Evolutionary conservation across 1,140 invertebrate species (phyloP), one percentile per base, ranked within the genome.

Genomic region (Venturia canescens): DNA sequence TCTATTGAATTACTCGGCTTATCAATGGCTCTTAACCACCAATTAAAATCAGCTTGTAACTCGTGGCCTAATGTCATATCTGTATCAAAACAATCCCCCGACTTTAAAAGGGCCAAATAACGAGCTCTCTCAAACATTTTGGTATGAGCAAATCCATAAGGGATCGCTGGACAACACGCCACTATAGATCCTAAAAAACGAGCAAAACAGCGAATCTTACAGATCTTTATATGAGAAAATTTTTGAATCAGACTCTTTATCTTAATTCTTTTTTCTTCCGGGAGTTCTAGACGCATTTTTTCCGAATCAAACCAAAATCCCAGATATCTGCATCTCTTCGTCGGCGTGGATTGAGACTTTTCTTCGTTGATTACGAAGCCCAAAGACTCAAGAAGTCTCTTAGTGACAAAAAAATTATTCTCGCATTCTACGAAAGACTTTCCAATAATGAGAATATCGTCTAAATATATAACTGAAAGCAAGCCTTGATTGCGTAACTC

Each of bases 321-420:
- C 0, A 83, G 34, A 27, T 60, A 81, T 50, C 79, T 81, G 72
- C 79, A 83, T 57, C 18, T 79, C 21, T 48, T 50, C 5, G 16
- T 29, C 3, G 82, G 57, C 21, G 44, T 71, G 4, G 76, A n/a
- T 7, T 70, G 67, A 31, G 75, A 79, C 66, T 83, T 81, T 9
- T 76, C 44, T 29, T 53, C 53, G 70, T 83, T 83, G n/a, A 83
- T 78, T 21, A 71, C 38, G 69, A 83, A 79, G 1, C 82, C 82
- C 21, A 83, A 60, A 5, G 27, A 18, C 38, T 81, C 44, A 26
- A 79, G 13, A 5, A 81, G 44, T 11, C n/a, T 5, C 11, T 2
- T 18, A 23, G 81, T 75, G 5, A 18, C 7, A 4, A 11, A 50
- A 48, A 79, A n/a, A 76, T 82, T 82, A 9, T 29, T 7, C 18